phyloP scores from a whole-genome alignment of 2,797 vertebrate species.

The Muscicapa comitata region DNA sequence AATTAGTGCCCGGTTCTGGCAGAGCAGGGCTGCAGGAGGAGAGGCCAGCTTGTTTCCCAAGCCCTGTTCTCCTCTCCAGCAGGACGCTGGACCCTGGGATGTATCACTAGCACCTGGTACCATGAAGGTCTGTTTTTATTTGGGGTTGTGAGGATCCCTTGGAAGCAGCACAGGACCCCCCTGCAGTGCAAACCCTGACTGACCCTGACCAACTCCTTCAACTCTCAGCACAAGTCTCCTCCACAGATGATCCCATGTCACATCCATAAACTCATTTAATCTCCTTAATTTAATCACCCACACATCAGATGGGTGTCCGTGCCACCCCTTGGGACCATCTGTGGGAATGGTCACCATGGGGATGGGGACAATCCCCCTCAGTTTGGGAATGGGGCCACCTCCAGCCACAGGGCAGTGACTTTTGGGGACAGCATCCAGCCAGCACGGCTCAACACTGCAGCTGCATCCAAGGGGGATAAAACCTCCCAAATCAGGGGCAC shows the following conservation, averaged over 20 bases:
- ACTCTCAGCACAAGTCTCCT: background rate
- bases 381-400: background rate
- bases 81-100: background rate
- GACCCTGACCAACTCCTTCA: background rate
- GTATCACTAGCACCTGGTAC: background rate
- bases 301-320: accelerated
- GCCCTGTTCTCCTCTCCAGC: background rate
- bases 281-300: background rate
- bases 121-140: background rate
- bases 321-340: too few species aligned
- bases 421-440: background rate
- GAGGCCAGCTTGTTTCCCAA: background rate
- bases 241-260: background rate
- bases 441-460: background rate
- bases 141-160: background rate
- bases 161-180: background rate
- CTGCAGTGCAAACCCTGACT: background rate
- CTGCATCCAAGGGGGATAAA: background rate
- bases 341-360: accelerated
- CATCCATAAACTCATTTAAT: background rate
- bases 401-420: background rate
- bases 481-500: background rate
- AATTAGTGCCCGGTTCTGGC: background rate
- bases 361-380: background rate
- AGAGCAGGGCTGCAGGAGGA: background rate